Percentiles rank a stretch among this genome's conserved stretches.
Conservation (phyloP, 2,113 vertebrate species). For the Charadrius vociferus region DNA sequence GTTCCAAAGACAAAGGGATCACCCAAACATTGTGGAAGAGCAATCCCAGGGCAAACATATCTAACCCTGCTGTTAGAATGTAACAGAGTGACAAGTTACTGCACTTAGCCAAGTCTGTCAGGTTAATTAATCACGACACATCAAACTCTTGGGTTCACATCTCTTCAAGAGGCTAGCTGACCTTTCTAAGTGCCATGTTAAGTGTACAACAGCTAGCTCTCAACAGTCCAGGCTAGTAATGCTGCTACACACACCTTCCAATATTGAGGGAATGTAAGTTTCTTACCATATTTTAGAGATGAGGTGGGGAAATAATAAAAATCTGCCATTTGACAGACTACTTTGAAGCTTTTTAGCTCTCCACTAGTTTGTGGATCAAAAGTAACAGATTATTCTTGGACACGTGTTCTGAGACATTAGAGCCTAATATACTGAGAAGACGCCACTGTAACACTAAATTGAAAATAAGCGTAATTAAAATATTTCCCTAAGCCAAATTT, state of each 20-base stretch:
- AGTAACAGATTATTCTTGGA: neutral
- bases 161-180: neutral
- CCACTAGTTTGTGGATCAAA: rapidly evolving
- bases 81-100: neutral
- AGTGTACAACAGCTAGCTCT: neutral
- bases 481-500: neutral
- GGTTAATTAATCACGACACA: neutral
- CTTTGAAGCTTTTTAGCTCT: neutral
- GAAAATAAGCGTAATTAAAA: neutral
- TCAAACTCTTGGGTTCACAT: neutral
- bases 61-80: neutral
- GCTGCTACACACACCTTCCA: neutral
- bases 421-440: neutral
- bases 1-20: neutral
- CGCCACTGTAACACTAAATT: neutral
- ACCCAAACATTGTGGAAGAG: neutral
- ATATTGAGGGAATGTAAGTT: rapidly evolving
- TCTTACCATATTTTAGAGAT: rapidly evolving
- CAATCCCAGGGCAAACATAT: neutral
- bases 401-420: neutral
- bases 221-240: neutral
- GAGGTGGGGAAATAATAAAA: no score
- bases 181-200: neutral
- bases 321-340: neutral
- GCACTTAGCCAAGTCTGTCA: neutral